Percentiles rank a stretch among this genome's conserved stretches.
Conservation (phyloP, 2,113 vertebrate genomes). For the Thunnus thynnus region DNA sequence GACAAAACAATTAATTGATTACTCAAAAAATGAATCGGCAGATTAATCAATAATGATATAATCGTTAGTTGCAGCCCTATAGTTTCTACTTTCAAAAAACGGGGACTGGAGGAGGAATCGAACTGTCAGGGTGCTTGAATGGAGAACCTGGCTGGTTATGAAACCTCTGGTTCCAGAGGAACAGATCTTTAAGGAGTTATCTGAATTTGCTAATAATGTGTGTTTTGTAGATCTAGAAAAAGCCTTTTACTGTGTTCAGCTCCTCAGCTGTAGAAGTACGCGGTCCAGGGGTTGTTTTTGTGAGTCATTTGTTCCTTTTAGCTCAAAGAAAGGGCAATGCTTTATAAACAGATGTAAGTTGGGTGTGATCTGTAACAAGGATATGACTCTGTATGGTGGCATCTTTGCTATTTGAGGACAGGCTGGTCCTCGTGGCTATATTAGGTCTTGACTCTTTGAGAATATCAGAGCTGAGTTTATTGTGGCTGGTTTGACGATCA, state of each 20-base stretch:
- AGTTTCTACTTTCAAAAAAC: neutral
- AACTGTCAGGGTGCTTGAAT: neutral
- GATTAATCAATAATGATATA: no score
- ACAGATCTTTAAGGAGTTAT: no score
- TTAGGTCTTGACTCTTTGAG: slow-evolving; percentile 9
- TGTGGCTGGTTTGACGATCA: neutral
- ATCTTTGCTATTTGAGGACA: slow-evolving; percentile 8
- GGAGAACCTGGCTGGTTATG: neutral
- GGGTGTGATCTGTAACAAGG: slow-evolving; percentile 1
- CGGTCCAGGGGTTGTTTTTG: neutral
- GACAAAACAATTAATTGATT: no score
- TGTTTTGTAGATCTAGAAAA: neutral
- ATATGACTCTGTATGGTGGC: neutral
- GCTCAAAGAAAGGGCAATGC: neutral
- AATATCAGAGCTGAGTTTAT: neutral
- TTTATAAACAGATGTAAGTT: neutral
- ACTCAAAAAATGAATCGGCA: no score
- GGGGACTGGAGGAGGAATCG: neutral
- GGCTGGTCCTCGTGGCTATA: neutral
- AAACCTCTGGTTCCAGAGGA: neutral
- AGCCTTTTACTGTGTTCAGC: neutral
- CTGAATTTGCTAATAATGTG: neutral
- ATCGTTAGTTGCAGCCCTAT: neutral
- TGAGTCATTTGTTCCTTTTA: neutral
- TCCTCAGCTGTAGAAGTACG: neutral